These are phyloP conservation scores for Drosophila koepferae DNA, from an alignment of 2,888 invertebrate species.

Conservation along the genomic window DNA sequence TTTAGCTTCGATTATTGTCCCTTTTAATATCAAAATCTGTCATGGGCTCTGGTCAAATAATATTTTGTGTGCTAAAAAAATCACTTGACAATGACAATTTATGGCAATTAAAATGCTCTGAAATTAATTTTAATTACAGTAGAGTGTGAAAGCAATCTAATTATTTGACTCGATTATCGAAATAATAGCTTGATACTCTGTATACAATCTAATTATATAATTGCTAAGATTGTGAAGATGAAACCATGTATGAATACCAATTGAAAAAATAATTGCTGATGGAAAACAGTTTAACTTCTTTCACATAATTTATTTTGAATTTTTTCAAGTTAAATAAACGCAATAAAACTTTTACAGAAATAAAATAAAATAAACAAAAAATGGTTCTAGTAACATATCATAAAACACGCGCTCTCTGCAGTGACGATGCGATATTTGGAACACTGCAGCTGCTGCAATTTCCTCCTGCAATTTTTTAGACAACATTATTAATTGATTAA, in stretches of 20 bases:
- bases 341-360: background rate
- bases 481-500: constrained; percentile 71
- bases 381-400: constrained; percentile 15
- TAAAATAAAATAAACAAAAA: background rate
- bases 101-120: constrained; percentile 22
- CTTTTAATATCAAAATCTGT: background rate
- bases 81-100: constrained; percentile 15
- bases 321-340: background rate
- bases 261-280: background rate
- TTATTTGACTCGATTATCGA: no score
- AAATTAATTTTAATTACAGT: constrained; percentile 46
- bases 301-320: background rate
- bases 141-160: constrained; percentile 2
- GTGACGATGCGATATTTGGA: constrained; percentile 3
- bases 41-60: background rate
- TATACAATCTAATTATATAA: no score
- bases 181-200: no score
- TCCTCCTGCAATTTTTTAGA: constrained; percentile 50
- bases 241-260: background rate
- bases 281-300: background rate
- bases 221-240: background rate
- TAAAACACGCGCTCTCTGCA: constrained; percentile 21
- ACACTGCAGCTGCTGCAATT: constrained; percentile 33
- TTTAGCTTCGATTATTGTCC: background rate
- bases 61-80: constrained; percentile 13